Evolutionary conservation across 2,797 vertebrate genomes (phyloP).

Genomic region (Pangasius mekongensis): DNA sequence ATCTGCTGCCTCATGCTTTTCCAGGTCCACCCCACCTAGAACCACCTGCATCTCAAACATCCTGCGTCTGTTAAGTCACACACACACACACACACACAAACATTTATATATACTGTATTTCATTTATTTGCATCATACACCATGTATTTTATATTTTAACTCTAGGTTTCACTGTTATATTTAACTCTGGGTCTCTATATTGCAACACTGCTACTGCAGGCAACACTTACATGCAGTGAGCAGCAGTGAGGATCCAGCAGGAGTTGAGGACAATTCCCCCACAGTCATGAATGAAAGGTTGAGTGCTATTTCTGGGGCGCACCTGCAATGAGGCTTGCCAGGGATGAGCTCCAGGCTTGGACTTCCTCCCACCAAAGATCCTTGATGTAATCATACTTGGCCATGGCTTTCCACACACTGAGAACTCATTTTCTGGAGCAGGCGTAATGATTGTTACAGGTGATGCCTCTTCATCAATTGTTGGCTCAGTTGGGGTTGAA

Average conservation of each 20-base stretch:
- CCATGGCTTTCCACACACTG: slow-evolving; percentile 74
- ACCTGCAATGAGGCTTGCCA: slow-evolving; percentile 87
- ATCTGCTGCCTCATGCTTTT: slow-evolving; percentile 72
- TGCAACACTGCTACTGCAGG: background rate
- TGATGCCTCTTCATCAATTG: slow-evolving; percentile 43
- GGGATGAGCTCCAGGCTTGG: slow-evolving; percentile 81
- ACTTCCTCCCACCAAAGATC: slow-evolving; percentile 85
- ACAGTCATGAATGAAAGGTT: slow-evolving; percentile 72
- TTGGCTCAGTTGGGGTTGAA: slow-evolving; percentile 20
- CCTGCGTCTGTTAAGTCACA: slow-evolving; percentile 14
- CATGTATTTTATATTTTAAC: background rate
- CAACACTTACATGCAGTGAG: slow-evolving; percentile 79
- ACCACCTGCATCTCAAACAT: slow-evolving; percentile 66
- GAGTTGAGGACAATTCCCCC: slow-evolving; percentile 83
- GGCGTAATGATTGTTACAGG: background rate
- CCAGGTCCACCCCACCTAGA: slow-evolving; percentile 79
- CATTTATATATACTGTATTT: background rate
- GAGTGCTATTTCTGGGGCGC: slow-evolving; percentile 38
- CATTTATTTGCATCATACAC: background rate
- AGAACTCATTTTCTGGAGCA: slow-evolving; percentile 60
- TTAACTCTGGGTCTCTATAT: background rate
- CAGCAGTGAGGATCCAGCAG: slow-evolving; percentile 90
- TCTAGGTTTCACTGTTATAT: background rate
- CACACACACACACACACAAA: background rate
- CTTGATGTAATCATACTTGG: slow-evolving; percentile 61